Base-by-base conservation (phyloP, 2,113 vertebrate species). In the Caranx melampygus region DNA sequence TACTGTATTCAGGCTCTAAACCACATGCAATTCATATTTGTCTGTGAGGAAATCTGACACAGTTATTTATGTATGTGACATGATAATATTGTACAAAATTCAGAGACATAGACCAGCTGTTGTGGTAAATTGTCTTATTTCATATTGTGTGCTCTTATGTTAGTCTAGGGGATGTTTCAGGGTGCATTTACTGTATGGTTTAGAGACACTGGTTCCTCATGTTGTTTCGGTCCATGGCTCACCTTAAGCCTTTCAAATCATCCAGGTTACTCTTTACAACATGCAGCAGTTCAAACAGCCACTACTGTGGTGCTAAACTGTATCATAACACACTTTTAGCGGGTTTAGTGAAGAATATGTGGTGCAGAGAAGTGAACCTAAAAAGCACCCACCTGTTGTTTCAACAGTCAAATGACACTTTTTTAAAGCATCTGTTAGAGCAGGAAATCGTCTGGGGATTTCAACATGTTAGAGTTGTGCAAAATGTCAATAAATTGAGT, bases 151-250 rank as follows among this genome's bases (percentile, higher is more conserved):
- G 81, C 74, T 66, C 79, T 87, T 88, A 79, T 67, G 51, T 84
- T 92, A 83, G 75, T 72, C 20, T 83, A 79, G 72, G 49, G 47
- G 74, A 68, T 63, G 21, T 88, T 87, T 89, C 70, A 75, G 74
- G 87, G 69, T 82, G 84, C 84, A 83, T 90, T 85, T 84, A 88
- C 74, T 87, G 87, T 88, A 80, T 45, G 77, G 55, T 73, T 74
- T 62, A 49, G 63, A 79, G 54, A 89, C 86, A 81, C 85, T 82
- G 82, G 72, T 72, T 84, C 49, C 75, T 87, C 66, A 35, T 74
- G 42, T 78, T 72, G 42, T 77, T 90, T 83, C 60, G 5, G 72
- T 87, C 64, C 42, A 33, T n/a, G 70, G 55, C 65, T 91, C 81
- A 72, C 76, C 79, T 70, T 60, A 68, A 85, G 79, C 76, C 87